phyloP scores from a whole-genome alignment of 2,888 invertebrate genomes.

The Tricholauxania praeusta region DNA sequence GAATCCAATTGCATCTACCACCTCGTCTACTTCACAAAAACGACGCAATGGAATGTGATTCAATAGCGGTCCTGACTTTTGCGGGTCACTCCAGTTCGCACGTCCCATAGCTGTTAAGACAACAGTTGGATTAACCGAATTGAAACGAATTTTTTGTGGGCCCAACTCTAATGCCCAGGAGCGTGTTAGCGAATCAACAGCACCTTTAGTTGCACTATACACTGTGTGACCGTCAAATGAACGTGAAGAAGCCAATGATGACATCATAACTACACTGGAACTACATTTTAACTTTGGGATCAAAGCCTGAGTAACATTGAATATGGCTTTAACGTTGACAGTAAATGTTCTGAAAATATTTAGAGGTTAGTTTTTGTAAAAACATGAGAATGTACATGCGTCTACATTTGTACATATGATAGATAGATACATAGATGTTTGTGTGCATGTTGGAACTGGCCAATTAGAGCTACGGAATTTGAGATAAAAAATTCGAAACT shows the following conservation, averaged over 20 bases:
- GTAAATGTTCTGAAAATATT: conserved; percentile 72
- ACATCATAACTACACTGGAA: conserved; percentile 90
- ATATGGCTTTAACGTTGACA: conserved; percentile 86
- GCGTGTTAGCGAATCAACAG: conserved; percentile 85
- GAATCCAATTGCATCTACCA: conserved; percentile 83
- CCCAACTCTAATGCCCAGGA: conserved; percentile 91
- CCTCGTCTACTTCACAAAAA: conserved; percentile 84
- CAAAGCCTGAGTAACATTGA: conserved; percentile 88
- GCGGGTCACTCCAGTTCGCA: conserved; percentile 84
- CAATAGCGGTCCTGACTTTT: conserved; percentile 78
- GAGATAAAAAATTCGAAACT: no score
- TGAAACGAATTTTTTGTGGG: conserved; percentile 84
- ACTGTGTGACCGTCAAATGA: conserved; percentile 82
- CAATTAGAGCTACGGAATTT: no score
- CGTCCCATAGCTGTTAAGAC: conserved; percentile 93
- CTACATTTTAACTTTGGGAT: conserved; percentile 79
- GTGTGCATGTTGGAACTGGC: no score
- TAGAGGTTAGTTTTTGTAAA: neutral
- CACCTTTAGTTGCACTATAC: conserved; percentile 90
- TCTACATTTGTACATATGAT: neutral
- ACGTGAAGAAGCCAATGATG: conserved; percentile 79
- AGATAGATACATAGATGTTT: no score
- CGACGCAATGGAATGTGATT: conserved; percentile 86
- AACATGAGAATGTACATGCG: neutral
- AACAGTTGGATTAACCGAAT: conserved; percentile 93